Evolutionary conservation across 1,140 invertebrate genomes (phyloP).

Genomic region (Zeugodacus cucurbitae): DNA sequence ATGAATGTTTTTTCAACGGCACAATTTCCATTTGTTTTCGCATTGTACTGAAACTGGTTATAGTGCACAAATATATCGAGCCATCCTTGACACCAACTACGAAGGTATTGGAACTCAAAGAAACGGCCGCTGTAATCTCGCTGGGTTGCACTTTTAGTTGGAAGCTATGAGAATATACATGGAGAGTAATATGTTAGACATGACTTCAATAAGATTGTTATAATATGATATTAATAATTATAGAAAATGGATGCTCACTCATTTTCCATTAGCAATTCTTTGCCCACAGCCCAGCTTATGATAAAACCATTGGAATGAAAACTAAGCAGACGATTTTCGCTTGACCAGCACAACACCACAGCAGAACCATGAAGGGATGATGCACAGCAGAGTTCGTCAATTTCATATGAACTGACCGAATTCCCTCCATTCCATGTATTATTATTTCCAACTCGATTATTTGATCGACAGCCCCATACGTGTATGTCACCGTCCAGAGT

Average conservation of each 20-base stretch:
- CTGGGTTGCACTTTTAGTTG: not conserved
- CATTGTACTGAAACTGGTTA: constrained; percentile 36
- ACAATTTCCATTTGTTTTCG: constrained; percentile 52
- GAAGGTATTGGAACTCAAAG: constrained; percentile 52
- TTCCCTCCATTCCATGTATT: constrained; percentile 33
- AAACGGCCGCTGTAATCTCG: constrained; percentile 54
- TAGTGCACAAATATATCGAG: constrained; percentile 54
- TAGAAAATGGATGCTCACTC: constrained; percentile 48
- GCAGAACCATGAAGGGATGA: constrained; percentile 54
- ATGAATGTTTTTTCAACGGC: constrained; percentile 53
- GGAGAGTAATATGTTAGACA: no score
- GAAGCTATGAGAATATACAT: not conserved
- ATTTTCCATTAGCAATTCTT: constrained; percentile 55
- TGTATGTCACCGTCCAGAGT: constrained; percentile 60
- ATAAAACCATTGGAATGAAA: constrained; percentile 58
- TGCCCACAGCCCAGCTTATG: constrained; percentile 52
- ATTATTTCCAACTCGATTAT: constrained; percentile 32
- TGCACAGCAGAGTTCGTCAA: constrained; percentile 52
- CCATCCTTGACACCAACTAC: constrained; percentile 58
- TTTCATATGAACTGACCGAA: constrained; percentile 40
- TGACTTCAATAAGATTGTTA: no score
- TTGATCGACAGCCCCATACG: constrained; percentile 50
- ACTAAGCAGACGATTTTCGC: constrained; percentile 54
- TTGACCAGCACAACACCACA: constrained; percentile 56
- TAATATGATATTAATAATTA: no score